Base-by-base conservation (phyloP, 2,888 invertebrate species). In the Creontiades dilutus region DNA sequence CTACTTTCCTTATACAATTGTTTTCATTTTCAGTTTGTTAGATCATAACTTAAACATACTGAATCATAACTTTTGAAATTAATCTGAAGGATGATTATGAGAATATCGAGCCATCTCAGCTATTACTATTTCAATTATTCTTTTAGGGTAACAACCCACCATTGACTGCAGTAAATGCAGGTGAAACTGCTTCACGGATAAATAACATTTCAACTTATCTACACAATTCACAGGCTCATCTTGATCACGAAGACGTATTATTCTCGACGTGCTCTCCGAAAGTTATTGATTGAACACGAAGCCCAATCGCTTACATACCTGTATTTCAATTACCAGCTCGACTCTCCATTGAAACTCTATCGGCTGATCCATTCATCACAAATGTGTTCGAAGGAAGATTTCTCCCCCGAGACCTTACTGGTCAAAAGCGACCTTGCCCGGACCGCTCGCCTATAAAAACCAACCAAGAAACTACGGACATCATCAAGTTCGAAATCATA, bases 311-410 rank as follows among this genome's bases (percentile, higher is more conserved):
- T 68, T 27, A 68, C 23, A 68, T 68, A 68, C 68, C 68, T 68
- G 19, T 68, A 27, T 68, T 68, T 68, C 68, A 68, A 68, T 68
- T 68, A 68, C 68, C 23, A 68, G 5, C 68, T 23, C 68, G 27
- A 68, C 68, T n/a, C 57, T 68, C 68, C 68, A 68, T 68, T 68
- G 68, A 68, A 68, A 27, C 68, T 23, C 68, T 68, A 68, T 68
- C 23, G 13, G 27, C 68, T 68, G 23, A 68, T 68, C 68, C 68
- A 68, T 68, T 68, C 68, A 68, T 68, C 68, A 68, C 4, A 68
- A 68, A 68, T 19, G 23, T 23, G 68, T 68, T 68, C 68, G 68
- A 68, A 19, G 19, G 19, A n/a, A 19, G 16, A 19, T 61, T 19
- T 23, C 23, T 68, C 23, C 68, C 12, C 23, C 23, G 12, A 23